phyloP scores from a whole-genome alignment of 2,797 vertebrate species.

The Hapalemur alaotrensis region DNA sequence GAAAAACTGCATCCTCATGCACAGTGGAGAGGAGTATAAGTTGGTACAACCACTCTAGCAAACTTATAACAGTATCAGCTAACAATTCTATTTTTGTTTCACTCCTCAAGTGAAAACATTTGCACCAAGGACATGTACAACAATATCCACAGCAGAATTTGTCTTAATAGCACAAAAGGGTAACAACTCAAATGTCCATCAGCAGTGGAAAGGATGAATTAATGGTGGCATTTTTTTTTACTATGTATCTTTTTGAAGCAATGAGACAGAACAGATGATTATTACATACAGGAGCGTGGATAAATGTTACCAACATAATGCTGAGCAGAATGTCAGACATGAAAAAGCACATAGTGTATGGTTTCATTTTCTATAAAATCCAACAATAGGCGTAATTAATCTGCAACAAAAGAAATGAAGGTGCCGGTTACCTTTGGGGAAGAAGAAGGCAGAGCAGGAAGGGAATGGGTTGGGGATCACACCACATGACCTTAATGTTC shows the following conservation, averaged over 20 bases:
- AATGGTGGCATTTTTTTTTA: neutral
- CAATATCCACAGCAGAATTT: neutral
- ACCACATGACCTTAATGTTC: neutral
- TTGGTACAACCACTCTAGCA: neutral
- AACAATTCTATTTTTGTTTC: neutral
- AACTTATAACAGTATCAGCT: neutral
- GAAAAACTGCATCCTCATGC: neutral
- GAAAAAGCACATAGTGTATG: neutral
- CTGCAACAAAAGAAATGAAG: neutral
- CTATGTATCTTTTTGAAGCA: neutral
- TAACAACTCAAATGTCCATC: neutral
- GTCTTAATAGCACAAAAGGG: neutral
- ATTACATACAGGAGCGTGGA: neutral
- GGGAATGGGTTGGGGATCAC: rapidly evolving
- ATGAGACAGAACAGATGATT: neutral
- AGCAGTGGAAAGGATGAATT: neutral
- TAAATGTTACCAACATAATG: neutral
- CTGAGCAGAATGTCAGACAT: neutral
- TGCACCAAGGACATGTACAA: neutral
- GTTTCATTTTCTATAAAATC: neutral
- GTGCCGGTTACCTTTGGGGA: too few relatives aligned
- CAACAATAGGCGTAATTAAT: neutral
- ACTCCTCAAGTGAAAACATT: neutral
- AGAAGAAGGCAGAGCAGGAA: neutral
- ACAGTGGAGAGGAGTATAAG: neutral